Conservation (phyloP, 2,113 vertebrate species). For the Salvelinus sp. region DNA sequence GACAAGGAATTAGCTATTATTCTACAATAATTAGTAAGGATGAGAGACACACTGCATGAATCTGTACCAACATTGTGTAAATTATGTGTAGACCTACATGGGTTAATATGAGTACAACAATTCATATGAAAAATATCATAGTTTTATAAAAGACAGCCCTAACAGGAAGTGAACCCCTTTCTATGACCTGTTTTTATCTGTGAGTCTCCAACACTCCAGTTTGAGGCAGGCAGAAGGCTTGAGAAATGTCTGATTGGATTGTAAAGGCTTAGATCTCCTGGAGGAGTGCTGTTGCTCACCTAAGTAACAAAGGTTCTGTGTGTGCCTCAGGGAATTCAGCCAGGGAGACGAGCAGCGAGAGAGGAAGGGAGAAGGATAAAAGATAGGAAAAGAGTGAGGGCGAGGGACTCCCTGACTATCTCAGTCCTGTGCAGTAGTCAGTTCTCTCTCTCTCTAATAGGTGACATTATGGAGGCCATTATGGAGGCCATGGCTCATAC, state of each 20-base stretch:
- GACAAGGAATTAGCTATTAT: too few relatives aligned
- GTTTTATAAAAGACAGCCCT: too few relatives aligned
- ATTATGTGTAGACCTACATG: too few relatives aligned
- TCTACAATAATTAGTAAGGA: too few relatives aligned
- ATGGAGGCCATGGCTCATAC: conserved; percentile 1
- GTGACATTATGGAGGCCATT: conserved; percentile 8
- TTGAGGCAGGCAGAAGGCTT: background rate
- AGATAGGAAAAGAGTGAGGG: background rate
- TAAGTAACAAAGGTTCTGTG: conserved; percentile 32
- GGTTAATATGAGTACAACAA: too few relatives aligned
- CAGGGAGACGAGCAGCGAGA: background rate
- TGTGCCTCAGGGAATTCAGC: conserved; percentile 35
- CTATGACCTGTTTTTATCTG: background rate
- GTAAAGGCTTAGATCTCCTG: conserved; percentile 25
- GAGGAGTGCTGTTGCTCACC: conserved; percentile 28
- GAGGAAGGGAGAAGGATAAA: background rate
- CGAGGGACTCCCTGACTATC: conserved; percentile 31
- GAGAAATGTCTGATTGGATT: conserved; percentile 24
- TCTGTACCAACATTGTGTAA: too few relatives aligned
- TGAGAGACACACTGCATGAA: too few relatives aligned
- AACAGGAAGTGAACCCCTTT: too few relatives aligned
- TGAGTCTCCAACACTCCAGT: conserved; percentile 9
- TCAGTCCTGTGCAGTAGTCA: conserved; percentile 5
- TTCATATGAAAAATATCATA: too few relatives aligned
- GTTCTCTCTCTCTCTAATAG: background rate